Evolutionary conservation across 1,140 invertebrate species (phyloP), one percentile per base, ranked within the genome.

Genomic region (Rhyzopertha dominica): DNA sequence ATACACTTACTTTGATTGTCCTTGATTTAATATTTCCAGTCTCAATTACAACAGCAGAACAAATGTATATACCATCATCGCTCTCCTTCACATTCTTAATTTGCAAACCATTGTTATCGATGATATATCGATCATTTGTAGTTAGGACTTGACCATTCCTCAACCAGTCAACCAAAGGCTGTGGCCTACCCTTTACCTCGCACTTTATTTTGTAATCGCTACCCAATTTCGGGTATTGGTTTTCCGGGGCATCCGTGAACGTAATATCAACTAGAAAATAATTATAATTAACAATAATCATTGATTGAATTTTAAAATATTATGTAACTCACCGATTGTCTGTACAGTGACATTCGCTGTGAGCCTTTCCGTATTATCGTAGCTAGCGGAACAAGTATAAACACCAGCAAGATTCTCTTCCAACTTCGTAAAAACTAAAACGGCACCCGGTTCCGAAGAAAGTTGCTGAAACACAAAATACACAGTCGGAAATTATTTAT

Each of bases 11-110:
- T 75, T 89, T 86, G 45, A 94, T 94, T 44, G 77, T 72, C 47
- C 79, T 76, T 46, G 83, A 80, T 28, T 80, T 66, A 3, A 90
- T 69, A 61, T 88, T 81, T 22, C 90, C 91, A 12, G 88, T 89
- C 9, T 76, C 73, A 8, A 79, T 72, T 0, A 94, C 90, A 9
- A 84, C 79, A 1, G 90, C 90, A 16, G 86, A 75, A 60, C 90
- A 92, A 2, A 79, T 86, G 64, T 92, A 95, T 10, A 81, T 71
- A 0, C 88, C 90, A 62, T 93, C 87, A 62, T 94, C 89, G 12
- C 77, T 75, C 62, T 87, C 82, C 31, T 78, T 74, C 0, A 91
- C 83, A 54, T 86, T 81, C 49, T 80, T 82, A 41, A 94, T 88
- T 14, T 81, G 66, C 8, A 95, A 68, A 1, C 88, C 87, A 52